Evolutionary conservation across 2,113 vertebrate genomes (phyloP), one percentile per base, ranked within the genome.

Genomic region (Neolamprologus caudopunctatus): DNA sequence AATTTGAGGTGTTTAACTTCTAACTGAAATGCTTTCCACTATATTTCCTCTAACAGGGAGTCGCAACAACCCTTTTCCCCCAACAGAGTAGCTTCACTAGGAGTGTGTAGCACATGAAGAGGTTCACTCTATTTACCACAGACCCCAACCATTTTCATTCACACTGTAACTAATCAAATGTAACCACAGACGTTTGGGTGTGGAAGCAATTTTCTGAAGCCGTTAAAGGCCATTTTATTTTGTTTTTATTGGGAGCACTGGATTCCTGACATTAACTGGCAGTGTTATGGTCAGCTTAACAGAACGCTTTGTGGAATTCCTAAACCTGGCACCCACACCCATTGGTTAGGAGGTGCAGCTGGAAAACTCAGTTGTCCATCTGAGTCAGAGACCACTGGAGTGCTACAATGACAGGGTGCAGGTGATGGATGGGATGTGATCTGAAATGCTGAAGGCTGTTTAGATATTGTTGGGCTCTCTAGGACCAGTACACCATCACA

Each of bases 311-410:
- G 68, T 73, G 63, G 42, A 83, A 88, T 84, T 86, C 51, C 53
- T 55, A 40, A 79, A 82, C 10, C 50, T 31, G 57, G 51, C 63
- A 53, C 55, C 42, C 40, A 71, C 50, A 85, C 73, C 47, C 37
- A 79, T 19, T 80, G 54, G 71, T 80, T 82, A 68, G 57, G 31
- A 91, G 58, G 42, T 84, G 28, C 35, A 50, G 82, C 83, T 71
- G 40, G 78, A 93, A 83, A 63, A 88, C 78, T 87, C 79, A 50
- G 71, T 91, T 79, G 73, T 78, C 42, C 26, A 31, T 87, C 82
- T 79, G 68, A 88, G 58, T 92, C 87, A 86, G 85, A 93, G 88
- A 87, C 89, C 88, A 91, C 83, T 89, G 28, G 81, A 87, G 9
- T 35, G 50, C 63, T 53, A 80, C 73, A 80, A 73, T 85, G 57